Percentiles rank a stretch among this genome's conserved stretches.
Conservation (phyloP, 2,113 vertebrate genomes). For the Thomomys bottae region DNA sequence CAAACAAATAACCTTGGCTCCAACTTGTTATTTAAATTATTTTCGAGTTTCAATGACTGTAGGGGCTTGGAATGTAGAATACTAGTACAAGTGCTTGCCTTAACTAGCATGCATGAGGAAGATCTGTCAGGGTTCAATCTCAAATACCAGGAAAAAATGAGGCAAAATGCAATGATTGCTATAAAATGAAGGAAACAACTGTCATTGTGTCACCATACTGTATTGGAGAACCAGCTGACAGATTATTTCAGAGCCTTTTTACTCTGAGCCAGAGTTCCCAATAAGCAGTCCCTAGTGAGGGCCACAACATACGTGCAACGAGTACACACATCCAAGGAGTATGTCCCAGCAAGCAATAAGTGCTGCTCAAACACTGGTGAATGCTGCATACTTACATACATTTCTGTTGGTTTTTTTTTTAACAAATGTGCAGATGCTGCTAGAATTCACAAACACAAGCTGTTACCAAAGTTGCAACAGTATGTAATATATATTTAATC, state of each 20-base stretch:
- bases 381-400: neutral
- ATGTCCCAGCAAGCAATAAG: neutral
- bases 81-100: neutral
- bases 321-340: neutral
- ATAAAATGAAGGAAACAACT: neutral
- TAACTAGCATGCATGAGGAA: neutral
- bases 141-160: neutral
- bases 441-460: neutral
- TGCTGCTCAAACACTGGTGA: neutral
- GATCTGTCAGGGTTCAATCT: neutral
- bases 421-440: neutral
- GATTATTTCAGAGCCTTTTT: neutral
- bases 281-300: neutral
- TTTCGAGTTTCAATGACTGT: neutral
- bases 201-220: neutral
- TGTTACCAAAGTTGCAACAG: neutral
- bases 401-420: neutral
- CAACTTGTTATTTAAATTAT: conserved; percentile 2
- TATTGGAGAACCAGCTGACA: neutral
- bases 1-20: neutral
- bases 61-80: neutral
- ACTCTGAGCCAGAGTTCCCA: neutral
- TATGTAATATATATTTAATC: neutral
- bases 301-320: neutral
- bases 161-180: neutral